Conservation (phyloP, 2,888 invertebrate genomes). For the Orthosia gothica region DNA sequence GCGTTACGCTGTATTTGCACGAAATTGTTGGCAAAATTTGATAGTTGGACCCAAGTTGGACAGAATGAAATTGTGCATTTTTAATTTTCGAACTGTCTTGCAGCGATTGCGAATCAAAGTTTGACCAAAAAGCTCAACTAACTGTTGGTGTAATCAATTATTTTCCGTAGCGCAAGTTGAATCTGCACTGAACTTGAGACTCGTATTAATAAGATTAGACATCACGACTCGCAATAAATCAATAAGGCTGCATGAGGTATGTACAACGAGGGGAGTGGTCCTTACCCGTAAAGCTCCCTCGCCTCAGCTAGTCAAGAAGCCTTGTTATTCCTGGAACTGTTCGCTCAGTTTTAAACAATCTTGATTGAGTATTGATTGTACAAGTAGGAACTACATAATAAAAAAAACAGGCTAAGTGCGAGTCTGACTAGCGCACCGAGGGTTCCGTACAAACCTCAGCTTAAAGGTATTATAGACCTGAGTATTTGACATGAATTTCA, state of each 20-base stretch:
- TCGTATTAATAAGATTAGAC: constrained; percentile 3
- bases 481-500: no score
- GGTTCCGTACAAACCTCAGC: no score
- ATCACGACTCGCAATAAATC: constrained; percentile 39
- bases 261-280: constrained; percentile 24
- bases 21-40: background rate
- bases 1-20: background rate
- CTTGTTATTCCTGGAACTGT: constrained; percentile 52
- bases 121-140: background rate
- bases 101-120: background rate
- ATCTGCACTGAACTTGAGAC: background rate
- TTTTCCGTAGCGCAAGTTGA: background rate
- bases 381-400: no score
- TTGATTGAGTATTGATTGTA: constrained; percentile 53
- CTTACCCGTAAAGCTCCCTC: constrained; percentile 12
- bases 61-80: background rate
- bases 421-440: no score
- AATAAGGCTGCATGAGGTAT: constrained; percentile 35
- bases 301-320: constrained; percentile 21
- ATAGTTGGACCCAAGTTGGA: no score
- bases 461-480: no score
- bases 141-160: background rate
- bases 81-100: background rate
- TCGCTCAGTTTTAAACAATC: constrained; percentile 43
- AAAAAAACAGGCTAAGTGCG: no score